These are phyloP conservation scores for Platycnemis pennipes DNA, from an alignment of 2,888 invertebrate genomes.

Conservation along the genomic window DNA sequence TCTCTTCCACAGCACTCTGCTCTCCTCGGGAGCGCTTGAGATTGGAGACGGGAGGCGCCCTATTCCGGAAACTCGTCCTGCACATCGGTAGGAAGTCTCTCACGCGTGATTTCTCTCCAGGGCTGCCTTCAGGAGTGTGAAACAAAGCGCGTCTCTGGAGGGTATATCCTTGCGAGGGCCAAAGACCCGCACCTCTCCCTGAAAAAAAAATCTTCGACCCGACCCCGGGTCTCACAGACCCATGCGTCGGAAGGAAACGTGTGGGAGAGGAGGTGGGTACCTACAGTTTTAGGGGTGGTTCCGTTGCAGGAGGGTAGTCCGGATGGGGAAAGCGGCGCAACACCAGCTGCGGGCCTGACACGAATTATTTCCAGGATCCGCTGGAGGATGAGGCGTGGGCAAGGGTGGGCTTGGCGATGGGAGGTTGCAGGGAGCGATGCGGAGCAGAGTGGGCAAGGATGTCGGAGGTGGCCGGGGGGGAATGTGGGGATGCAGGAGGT, in stretches of 20 bases:
- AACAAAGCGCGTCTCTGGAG: not conserved
- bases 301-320: not conserved
- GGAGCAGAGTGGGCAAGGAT: not conserved
- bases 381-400: not conserved
- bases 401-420: not conserved
- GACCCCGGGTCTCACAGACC: not conserved
- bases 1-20: not conserved
- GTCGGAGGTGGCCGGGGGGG: not conserved
- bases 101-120: not conserved
- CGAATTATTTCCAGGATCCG: slow-evolving; percentile 67
- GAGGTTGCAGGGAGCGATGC: not conserved
- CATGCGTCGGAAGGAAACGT: slow-evolving; percentile 12
- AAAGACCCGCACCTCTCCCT: not conserved
- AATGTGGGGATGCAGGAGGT: not conserved
- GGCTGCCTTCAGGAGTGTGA: not conserved
- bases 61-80: not conserved
- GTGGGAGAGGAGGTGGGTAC: not conserved
- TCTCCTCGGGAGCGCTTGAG: not conserved
- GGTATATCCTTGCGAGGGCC: not conserved
- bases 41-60: slow-evolving; percentile 43
- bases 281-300: not conserved
- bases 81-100: too few relatives aligned
- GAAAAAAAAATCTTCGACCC: not conserved
- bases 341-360: slow-evolving; percentile 65
- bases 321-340: not conserved